These are phyloP conservation scores for Philotrypesis tridentata DNA, from an alignment of 1,140 invertebrate genomes.

Conservation along the genomic window DNA sequence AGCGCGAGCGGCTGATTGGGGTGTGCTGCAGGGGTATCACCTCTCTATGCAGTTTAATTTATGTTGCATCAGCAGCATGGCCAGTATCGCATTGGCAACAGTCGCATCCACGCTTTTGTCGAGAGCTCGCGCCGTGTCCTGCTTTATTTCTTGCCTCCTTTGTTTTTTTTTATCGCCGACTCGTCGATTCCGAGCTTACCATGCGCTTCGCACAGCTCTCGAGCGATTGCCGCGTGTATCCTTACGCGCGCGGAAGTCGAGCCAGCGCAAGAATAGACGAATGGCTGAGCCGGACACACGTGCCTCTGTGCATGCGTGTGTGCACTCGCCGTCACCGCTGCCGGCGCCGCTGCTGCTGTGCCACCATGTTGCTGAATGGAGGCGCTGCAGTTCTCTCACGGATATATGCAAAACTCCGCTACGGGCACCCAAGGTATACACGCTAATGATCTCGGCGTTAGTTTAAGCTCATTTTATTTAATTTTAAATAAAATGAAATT, in stretches of 20 bases:
- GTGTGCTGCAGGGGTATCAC: constrained; percentile 50
- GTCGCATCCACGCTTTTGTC: constrained; percentile 48
- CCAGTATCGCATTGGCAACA: constrained; percentile 59
- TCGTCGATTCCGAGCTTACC: not conserved
- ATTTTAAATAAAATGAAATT: too few species aligned
- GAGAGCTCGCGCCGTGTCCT: constrained; percentile 18
- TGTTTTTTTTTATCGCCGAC: too few species aligned
- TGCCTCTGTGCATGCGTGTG: not conserved
- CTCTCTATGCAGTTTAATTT: constrained; percentile 68
- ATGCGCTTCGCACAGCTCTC: too few species aligned
- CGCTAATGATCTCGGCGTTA: too few species aligned
- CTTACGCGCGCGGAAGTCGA: not conserved
- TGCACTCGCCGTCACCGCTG: too few species aligned
- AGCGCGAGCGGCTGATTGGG: constrained; percentile 65
- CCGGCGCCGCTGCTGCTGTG: too few species aligned
- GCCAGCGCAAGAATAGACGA: constrained; percentile 5
- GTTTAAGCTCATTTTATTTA: too few species aligned
- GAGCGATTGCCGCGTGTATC: not conserved
- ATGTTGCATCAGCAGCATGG: constrained; percentile 66
- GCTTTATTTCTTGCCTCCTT: constrained; percentile 12
- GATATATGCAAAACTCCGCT: too few species aligned
- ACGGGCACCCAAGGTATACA: too few species aligned
- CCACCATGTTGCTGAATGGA: constrained; percentile 26
- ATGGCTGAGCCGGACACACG: not conserved
- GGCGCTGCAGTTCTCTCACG: not conserved